Evolutionary conservation across 2,888 invertebrate species (phyloP).

Genomic region (Sarcophaga carnaria): DNA sequence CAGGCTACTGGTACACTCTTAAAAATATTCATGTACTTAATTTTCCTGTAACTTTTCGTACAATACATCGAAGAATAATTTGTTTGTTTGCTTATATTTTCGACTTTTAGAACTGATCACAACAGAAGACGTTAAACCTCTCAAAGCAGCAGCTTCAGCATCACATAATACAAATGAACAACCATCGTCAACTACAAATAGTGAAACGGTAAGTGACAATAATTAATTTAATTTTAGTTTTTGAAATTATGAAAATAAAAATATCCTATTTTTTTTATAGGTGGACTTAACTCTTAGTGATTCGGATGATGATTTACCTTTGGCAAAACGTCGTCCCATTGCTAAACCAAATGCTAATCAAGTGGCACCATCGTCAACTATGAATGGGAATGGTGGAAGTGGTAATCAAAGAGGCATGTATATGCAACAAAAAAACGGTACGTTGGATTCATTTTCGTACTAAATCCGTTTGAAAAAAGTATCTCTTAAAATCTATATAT

Average conservation of each 20-base stretch:
- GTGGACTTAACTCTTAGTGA: constrained; percentile 89
- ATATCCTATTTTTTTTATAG: constrained; percentile 69
- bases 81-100: not conserved
- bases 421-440: constrained; percentile 78
- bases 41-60: too few species aligned
- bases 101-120: constrained; percentile 75
- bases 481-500: constrained; percentile 55
- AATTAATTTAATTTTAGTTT: not conserved
- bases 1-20: too few species aligned
- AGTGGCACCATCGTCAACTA: constrained; percentile 75
- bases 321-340: constrained; percentile 84
- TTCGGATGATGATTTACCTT: constrained; percentile 87
- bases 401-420: constrained; percentile 73
- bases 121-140: constrained; percentile 78
- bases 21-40: too few species aligned
- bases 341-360: constrained; percentile 72
- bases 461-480: constrained; percentile 70
- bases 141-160: constrained; percentile 74
- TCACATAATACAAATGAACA: constrained; percentile 76
- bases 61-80: not conserved
- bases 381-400: constrained; percentile 72
- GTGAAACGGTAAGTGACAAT: constrained; percentile 79
- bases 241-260: not conserved
- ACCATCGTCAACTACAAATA: constrained; percentile 81
- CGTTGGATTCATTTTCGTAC: constrained; percentile 80